Evolutionary conservation across 1,140 invertebrate genomes (phyloP).

Genomic region (Phymorhynchus buccinoides): DNA sequence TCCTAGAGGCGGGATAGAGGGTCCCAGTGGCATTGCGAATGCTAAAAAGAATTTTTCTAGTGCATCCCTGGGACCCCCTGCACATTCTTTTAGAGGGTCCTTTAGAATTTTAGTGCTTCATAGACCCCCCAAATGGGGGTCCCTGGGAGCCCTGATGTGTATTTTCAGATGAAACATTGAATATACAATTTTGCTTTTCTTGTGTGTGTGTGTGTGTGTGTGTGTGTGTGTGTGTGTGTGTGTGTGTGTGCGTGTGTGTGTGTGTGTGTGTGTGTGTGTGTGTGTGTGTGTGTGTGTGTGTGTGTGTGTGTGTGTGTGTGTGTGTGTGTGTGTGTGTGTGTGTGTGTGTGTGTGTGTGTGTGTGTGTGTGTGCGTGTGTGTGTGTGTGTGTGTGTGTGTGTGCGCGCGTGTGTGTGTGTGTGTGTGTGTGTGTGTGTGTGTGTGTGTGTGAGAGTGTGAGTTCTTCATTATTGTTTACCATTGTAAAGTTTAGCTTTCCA

Average conservation of each 20-base stretch:
- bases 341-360: not conserved
- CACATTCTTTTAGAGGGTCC: no score
- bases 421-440: not conserved
- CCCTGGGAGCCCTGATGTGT: not conserved
- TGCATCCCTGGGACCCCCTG: not conserved
- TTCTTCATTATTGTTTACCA: no score
- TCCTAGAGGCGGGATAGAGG: no score
- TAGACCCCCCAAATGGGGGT: no score
- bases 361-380: not conserved
- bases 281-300: not conserved
- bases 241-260: not conserved
- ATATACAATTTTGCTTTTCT: not conserved
- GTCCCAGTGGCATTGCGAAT: no score
- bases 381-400: not conserved
- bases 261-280: not conserved
- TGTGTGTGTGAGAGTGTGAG: not conserved
- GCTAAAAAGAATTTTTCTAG: not conserved
- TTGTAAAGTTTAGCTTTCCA: no score
- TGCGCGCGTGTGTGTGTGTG: not conserved
- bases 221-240: not conserved
- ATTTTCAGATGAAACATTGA: no score
- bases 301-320: not conserved
- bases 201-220: constrained; percentile 1
- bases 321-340: not conserved
- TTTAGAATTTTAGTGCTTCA: no score